Conservation (phyloP, 2,797 vertebrate species). For the Myripristis jacobus region DNA sequence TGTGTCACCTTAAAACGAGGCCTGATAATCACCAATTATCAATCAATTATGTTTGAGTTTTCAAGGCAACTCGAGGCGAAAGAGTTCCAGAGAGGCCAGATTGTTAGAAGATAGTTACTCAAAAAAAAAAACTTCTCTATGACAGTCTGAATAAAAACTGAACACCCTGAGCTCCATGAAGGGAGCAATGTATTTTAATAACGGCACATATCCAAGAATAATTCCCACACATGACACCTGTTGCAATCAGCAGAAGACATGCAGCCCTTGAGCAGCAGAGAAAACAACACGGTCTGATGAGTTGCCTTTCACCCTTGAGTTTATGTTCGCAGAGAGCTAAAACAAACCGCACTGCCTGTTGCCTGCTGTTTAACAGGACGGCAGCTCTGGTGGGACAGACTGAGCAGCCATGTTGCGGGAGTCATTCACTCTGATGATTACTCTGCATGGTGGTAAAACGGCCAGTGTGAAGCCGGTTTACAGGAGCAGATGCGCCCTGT, state of each 20-base stretch:
- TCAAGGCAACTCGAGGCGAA: no score
- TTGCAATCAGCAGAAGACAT: neutral
- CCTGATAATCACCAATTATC: no score
- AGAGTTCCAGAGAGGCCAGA: no score
- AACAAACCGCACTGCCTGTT: no score
- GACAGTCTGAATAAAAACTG: neutral
- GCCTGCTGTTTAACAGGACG: no score
- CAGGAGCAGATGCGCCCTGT: neutral
- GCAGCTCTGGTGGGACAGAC: no score
- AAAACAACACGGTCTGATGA: neutral
- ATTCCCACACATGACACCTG: neutral
- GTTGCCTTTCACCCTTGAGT: neutral
- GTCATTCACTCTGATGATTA: no score
- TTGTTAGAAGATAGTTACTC: neutral
- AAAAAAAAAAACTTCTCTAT: neutral
- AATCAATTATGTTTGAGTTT: no score
- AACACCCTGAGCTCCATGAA: neutral
- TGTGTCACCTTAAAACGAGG: no score
- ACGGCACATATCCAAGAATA: neutral
- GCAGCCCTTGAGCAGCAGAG: neutral
- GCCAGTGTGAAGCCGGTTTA: neutral
- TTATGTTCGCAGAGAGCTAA: constrained; percentile 7
- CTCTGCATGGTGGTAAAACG: no score
- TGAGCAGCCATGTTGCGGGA: no score
- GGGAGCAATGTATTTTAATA: no score